Conservation (phyloP, 1,140 invertebrate genomes). For the Euwallacea fornicatus region DNA sequence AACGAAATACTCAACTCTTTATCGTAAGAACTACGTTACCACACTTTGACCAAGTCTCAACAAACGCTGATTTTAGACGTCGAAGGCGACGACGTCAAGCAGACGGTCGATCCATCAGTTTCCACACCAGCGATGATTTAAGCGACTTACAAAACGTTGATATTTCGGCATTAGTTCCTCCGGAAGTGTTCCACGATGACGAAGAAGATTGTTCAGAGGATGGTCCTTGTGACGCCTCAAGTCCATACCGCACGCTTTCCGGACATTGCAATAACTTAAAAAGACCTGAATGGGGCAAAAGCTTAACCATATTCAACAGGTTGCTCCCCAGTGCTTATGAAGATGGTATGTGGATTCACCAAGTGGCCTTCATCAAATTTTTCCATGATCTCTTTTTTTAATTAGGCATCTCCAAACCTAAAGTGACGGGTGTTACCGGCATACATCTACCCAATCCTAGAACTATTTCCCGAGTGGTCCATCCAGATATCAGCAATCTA, state of each 20-base stretch:
- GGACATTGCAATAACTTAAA: slow-evolving; percentile 91
- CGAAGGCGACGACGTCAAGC: slow-evolving; percentile 61
- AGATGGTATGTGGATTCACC: slow-evolving; percentile 72
- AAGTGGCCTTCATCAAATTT: not conserved
- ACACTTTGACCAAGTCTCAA: not conserved
- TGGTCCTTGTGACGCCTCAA: slow-evolving; percentile 75
- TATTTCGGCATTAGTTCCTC: slow-evolving; percentile 59
- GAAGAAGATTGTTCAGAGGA: slow-evolving; percentile 65
- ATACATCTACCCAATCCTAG: slow-evolving; percentile 37
- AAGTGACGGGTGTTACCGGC: slow-evolving; percentile 72
- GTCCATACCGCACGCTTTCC: slow-evolving; percentile 78
- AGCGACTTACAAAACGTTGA: slow-evolving; percentile 76
- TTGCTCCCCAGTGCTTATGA: slow-evolving; percentile 85
- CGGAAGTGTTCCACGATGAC: slow-evolving; percentile 53
- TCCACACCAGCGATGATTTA: slow-evolving; percentile 67
- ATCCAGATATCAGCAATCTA: slow-evolving; percentile 78
- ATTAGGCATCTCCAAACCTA: slow-evolving; percentile 72
- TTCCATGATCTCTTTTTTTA: slow-evolving; percentile 17
- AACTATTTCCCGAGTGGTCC: slow-evolving; percentile 76
- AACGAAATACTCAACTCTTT: slow-evolving; percentile 77
- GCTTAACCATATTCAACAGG: slow-evolving; percentile 82
- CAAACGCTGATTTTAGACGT: slow-evolving; percentile 47
- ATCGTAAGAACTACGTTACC: slow-evolving; percentile 53
- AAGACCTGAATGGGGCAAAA: slow-evolving; percentile 82
- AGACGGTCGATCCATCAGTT: slow-evolving; percentile 57